phyloP scores from a whole-genome alignment of 1,140 invertebrate genomes.

The Cardiocondyla obscurior region DNA sequence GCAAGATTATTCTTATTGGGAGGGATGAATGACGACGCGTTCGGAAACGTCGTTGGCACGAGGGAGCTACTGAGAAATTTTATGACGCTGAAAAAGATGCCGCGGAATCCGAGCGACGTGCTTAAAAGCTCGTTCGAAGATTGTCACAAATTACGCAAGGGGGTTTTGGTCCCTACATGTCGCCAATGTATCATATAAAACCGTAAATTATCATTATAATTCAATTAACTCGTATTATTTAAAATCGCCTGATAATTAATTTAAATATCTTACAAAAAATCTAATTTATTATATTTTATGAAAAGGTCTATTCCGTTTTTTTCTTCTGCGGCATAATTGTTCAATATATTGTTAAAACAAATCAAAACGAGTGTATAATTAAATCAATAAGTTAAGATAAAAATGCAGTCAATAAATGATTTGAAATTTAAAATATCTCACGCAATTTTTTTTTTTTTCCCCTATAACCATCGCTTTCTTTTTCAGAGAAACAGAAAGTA shows the following conservation, averaged over 20 bases:
- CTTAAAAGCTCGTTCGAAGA: slow-evolving; percentile 23
- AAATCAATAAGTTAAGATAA: background rate
- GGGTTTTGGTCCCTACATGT: background rate
- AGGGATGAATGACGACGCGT: background rate
- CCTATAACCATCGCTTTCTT: background rate
- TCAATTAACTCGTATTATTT: background rate
- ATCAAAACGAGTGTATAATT: background rate
- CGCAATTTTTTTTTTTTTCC: background rate
- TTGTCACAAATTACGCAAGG: background rate
- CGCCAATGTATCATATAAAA: background rate
- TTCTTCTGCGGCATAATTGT: background rate
- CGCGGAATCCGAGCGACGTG: background rate
- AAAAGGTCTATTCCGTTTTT: background rate
- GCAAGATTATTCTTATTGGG: slow-evolving; percentile 18
- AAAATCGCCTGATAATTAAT: background rate
- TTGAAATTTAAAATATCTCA: background rate
- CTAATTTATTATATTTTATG: no score
- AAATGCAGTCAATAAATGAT: background rate
- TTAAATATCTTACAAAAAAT: background rate
- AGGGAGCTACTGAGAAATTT: slow-evolving; percentile 21
- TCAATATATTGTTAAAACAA: background rate
- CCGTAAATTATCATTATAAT: background rate
- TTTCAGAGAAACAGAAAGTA: background rate
- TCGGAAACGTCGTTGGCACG: no score
- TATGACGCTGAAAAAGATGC: background rate